Base-by-base conservation (phyloP, 2,888 invertebrate species). In the Rhagium mordax region DNA sequence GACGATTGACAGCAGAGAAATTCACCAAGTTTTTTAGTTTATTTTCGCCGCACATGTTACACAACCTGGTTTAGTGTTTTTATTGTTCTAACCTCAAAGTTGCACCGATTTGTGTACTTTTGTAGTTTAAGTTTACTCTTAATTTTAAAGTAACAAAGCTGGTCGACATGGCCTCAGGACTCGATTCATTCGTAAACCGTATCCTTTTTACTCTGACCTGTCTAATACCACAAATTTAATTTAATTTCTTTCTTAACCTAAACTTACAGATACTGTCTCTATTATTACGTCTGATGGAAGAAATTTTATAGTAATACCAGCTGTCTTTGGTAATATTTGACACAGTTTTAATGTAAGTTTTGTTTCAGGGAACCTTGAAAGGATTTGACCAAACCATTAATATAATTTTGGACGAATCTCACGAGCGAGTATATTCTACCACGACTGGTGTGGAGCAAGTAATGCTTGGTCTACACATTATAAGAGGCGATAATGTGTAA, bases 341-440 rank as follows among this genome's bases (percentile, higher is more conserved):
- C 5, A 15, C 16, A 15, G 51, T 3, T 51, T 55, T 10, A 16
- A 51, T 15, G 33, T 15, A 8, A 2, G n/a, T 49, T 51, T 57
- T 13, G 74, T 89, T 88, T 75, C 81, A 94, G 94, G 99, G 99
- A 57, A 97, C 97, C 0, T 88, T 99, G 76, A 98, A 98, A 88
- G 99, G 99, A 29, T 99, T 98, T 88, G 99, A 99, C 89, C 99
- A 99, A 89, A 97, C 98, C n/a, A 97, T 99, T 79, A 99, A 99
- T 87, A 91, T 99, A 78, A 98, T 99, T 83, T 89, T 99, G 78
- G 98, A 99, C 85, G 99, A 99, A 88, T 98, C 98, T 41, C 98
- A 98, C 85, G 99, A 99, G 88, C 90, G 99, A 83, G 98, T 99
- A n/a, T 99, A 97, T 88, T 98, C 97, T 61, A 93, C 95, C 8